Percentiles rank a stretch among this genome's conserved stretches.
These are phyloP conservation scores for Mylabris sibirica DNA, from an alignment of 2,888 invertebrate species.

Conservation along the genomic window DNA sequence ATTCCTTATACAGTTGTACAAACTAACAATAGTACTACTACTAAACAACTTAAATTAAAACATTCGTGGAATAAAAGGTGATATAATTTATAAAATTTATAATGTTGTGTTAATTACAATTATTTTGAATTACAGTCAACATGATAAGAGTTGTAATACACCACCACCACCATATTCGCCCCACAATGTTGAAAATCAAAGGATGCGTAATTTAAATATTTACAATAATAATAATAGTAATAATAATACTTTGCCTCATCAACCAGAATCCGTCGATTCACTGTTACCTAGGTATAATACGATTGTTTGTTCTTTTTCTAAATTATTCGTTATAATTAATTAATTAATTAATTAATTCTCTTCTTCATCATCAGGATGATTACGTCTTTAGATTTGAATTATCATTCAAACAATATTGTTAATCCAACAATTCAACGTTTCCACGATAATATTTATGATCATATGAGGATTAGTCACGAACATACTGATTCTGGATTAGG, in stretches of 20 bases:
- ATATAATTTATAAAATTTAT: conserved; percentile 14
- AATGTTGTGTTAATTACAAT: neutral
- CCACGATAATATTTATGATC: conserved; percentile 44
- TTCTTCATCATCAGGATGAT: conserved; percentile 44
- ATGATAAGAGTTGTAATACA: conserved; percentile 53
- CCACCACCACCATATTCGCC: conserved; percentile 63
- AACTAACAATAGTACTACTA: conserved; percentile 69
- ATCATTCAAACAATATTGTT: conserved; percentile 30
- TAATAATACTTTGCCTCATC: neutral
- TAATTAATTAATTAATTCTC: too few relatives aligned
- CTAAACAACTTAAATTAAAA: conserved; percentile 68
- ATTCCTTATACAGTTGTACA: conserved; percentile 90
- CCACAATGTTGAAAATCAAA: conserved; percentile 44
- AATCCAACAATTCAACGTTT: conserved; percentile 29
- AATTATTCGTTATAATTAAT: too few relatives aligned
- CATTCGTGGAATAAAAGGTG: conserved; percentile 47
- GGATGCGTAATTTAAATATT: conserved; percentile 41
- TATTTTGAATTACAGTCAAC: conserved; percentile 26
- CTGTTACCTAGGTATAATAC: conserved; percentile 42
- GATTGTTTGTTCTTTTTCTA: too few relatives aligned
- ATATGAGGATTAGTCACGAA: conserved; percentile 70
- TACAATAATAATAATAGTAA: conserved; percentile 16
- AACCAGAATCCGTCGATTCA: conserved; percentile 4
- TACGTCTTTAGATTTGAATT: conserved; percentile 37
- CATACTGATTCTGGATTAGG: conserved; percentile 81